Conservation (phyloP, 2,797 vertebrate species). For the Megalops cyprinoides region DNA sequence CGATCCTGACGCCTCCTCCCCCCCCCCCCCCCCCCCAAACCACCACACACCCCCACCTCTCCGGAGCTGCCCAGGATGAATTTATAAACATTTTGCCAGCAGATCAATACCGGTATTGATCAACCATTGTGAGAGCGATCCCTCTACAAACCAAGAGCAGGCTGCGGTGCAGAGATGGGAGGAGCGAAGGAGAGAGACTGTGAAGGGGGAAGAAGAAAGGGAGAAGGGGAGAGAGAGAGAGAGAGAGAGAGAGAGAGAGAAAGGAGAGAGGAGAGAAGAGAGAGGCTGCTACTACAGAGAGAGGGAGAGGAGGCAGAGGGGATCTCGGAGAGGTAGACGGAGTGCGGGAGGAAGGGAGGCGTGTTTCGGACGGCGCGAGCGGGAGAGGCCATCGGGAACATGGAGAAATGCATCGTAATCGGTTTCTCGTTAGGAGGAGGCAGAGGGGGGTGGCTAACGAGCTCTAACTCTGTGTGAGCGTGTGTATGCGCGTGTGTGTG, state of each 20-base stretch:
- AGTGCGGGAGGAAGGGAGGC: slow-evolving; percentile 67
- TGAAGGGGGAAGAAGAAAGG: slow-evolving; percentile 33
- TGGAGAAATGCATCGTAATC: slow-evolving; percentile 69
- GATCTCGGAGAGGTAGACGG: slow-evolving; percentile 66
- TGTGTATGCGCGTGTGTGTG: too few relatives aligned
- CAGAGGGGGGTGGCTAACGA: slow-evolving; percentile 70
- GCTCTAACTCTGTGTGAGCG: background rate
- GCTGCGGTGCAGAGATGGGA: slow-evolving; percentile 82
- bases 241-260: slow-evolving; percentile 45
- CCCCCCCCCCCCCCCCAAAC: slow-evolving; percentile 46
- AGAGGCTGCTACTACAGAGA: slow-evolving; percentile 52
- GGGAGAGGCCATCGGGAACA: slow-evolving; percentile 63
- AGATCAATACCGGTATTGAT: slow-evolving; percentile 99
- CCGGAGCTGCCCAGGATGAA: slow-evolving; percentile 85
- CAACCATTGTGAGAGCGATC: slow-evolving; percentile 99
- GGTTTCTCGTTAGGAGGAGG: slow-evolving; percentile 74
- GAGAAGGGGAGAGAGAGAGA: slow-evolving; percentile 32
- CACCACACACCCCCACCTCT: slow-evolving; percentile 67
- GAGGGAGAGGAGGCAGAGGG: slow-evolving; percentile 49
- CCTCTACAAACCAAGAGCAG: slow-evolving; percentile 84
- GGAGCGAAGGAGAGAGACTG: slow-evolving; percentile 65
- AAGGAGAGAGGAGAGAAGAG: slow-evolving; percentile 59
- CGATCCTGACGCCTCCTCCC: too few relatives aligned
- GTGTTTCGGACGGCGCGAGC: slow-evolving; percentile 63
- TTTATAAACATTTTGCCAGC: slow-evolving; percentile 99